Evolutionary conservation across 2,888 invertebrate genomes (phyloP).

Genomic region (Vannuccia rotundouncinata): DNA sequence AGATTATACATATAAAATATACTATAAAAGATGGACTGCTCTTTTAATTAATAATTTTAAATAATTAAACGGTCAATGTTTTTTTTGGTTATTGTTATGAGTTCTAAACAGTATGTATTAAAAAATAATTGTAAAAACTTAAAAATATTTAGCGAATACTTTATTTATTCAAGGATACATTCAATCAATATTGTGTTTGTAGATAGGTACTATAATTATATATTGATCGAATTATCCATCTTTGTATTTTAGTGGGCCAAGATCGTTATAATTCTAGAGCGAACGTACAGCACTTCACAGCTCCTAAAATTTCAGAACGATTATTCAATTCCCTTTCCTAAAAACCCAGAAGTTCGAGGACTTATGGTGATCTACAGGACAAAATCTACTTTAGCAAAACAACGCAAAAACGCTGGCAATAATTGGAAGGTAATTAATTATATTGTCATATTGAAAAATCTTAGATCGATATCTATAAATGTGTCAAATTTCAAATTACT

Average conservation of each 20-base stretch:
- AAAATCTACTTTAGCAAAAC: constrained; percentile 87
- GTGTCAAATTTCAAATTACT: no score
- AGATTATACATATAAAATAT: no score
- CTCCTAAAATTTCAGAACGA: constrained; percentile 84
- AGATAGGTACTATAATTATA: background rate
- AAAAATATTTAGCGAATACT: no score
- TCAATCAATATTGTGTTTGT: no score
- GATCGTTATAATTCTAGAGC: constrained; percentile 88
- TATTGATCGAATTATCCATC: background rate
- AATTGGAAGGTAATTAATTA: constrained; percentile 81
- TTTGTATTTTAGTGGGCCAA: constrained; percentile 99
- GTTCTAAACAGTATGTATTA: no score
- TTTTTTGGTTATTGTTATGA: no score
- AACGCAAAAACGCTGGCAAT: constrained; percentile 84
- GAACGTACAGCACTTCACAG: constrained; percentile 81
- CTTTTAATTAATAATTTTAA: background rate
- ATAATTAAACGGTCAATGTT: background rate
- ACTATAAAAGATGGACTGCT: background rate
- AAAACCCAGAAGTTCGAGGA: constrained; percentile 67
- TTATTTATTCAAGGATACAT: no score
- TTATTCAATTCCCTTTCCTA: constrained; percentile 77
- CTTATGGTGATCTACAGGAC: constrained; percentile 97
- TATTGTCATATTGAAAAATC: background rate
- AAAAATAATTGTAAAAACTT: no score
- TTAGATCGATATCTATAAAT: no score